A percentile compares a stretch with the other conserved stretches of the same genome.
These are phyloP conservation scores for Planiliza haematocheilus DNA, from an alignment of 2,113 vertebrate genomes.

Conservation along the genomic window DNA sequence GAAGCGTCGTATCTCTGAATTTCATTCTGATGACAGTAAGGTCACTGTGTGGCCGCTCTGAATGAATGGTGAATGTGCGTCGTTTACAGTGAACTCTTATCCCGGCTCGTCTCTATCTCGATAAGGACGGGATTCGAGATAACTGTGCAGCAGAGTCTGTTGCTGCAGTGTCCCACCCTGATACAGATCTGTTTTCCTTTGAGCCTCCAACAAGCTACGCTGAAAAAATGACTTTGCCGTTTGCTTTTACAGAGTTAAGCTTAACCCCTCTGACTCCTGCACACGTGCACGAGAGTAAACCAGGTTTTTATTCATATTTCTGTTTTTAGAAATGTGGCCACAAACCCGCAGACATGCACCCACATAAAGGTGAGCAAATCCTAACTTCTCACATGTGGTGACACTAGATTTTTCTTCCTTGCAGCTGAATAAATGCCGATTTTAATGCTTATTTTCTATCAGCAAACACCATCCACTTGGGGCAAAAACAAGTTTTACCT, in stretches of 20 bases:
- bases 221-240: not conserved
- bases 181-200: slow-evolving; percentile 63
- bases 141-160: slow-evolving; percentile 9
- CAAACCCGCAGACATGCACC: not conserved
- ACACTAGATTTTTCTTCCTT: too few relatives aligned
- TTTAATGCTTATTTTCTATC: too few relatives aligned
- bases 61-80: slow-evolving; percentile 57
- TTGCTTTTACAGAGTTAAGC: not conserved
- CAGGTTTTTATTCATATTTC: not conserved
- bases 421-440: too few relatives aligned
- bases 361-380: not conserved
- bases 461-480: too few relatives aligned
- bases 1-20: not conserved
- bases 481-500: too few relatives aligned
- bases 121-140: slow-evolving; percentile 50
- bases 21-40: not conserved
- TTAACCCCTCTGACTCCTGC: not conserved
- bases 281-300: not conserved
- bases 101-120: not conserved
- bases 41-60: slow-evolving; percentile 3
- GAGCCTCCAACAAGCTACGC: slow-evolving; percentile 28
- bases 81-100: slow-evolving; percentile 46
- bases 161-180: slow-evolving; percentile 50
- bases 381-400: not conserved
- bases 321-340: not conserved